Conservation (phyloP, 2,888 invertebrate genomes). For the Chelonus formosanus region DNA sequence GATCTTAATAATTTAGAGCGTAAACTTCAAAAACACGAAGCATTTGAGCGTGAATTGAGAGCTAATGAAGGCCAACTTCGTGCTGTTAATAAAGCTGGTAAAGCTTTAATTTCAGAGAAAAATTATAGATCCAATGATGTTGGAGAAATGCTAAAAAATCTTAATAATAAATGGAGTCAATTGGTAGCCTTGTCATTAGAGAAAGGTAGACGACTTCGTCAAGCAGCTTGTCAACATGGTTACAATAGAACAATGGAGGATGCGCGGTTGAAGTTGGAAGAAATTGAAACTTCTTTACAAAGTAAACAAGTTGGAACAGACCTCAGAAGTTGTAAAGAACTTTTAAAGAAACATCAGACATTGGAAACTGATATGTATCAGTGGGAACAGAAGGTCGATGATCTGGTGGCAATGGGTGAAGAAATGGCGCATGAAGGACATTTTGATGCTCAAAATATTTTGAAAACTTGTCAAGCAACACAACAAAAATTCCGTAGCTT, state of each 20-base stretch:
- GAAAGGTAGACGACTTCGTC: conserved; percentile 80
- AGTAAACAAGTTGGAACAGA: conserved; percentile 89
- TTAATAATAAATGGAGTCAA: conserved; percentile 82
- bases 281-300: conserved; percentile 80
- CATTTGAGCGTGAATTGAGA: conserved; percentile 92
- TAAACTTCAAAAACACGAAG: conserved; percentile 95
- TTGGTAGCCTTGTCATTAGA: conserved; percentile 75
- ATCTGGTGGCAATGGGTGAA: conserved; percentile 81
- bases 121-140: conserved; percentile 78
- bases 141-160: conserved; percentile 71
- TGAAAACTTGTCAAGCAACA: conserved; percentile 79
- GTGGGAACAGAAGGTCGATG: conserved; percentile 84
- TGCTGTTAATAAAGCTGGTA: conserved; percentile 83
- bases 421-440: conserved; percentile 94
- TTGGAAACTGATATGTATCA: conserved; percentile 86
- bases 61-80: conserved; percentile 94
- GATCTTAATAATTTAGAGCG: conserved; percentile 89
- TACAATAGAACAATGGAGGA: conserved; percentile 86
- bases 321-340: conserved; percentile 88
- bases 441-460: conserved; percentile 90
- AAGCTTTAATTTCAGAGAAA: conserved; percentile 76
- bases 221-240: conserved; percentile 86
- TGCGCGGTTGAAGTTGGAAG: conserved; percentile 85
- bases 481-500: conserved; percentile 77
- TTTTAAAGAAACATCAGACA: conserved; percentile 88